phyloP scores from a whole-genome alignment of 2,113 vertebrate genomes.

The Anhinga anhinga region DNA sequence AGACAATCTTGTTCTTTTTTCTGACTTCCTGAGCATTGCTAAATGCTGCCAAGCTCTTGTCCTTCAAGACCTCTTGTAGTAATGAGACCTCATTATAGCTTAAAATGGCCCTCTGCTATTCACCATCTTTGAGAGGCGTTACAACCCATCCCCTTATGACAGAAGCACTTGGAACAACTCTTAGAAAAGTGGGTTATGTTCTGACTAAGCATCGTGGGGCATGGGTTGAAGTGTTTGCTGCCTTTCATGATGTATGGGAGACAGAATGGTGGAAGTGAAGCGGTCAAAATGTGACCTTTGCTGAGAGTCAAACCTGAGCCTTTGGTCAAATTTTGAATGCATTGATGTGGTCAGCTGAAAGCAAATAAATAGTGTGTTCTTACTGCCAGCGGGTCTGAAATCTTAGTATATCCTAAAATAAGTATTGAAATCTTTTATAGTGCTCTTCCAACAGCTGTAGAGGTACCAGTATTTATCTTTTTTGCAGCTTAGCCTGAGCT shows the following conservation, averaged over 20 bases:
- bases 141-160: background rate
- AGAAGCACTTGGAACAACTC: background rate
- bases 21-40: slow-evolving; percentile 36
- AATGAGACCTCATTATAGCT: slow-evolving; percentile 43
- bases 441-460: background rate
- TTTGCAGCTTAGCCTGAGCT: background rate
- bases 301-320: background rate
- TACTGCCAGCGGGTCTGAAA: background rate
- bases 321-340: background rate
- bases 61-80: slow-evolving; percentile 48
- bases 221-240: background rate
- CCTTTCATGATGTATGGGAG: background rate
- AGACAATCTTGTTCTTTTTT: slow-evolving; percentile 22
- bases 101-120: slow-evolving; percentile 19
- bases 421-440: background rate
- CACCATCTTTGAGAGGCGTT: background rate
- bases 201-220: background rate
- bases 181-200: background rate
- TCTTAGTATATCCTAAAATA: background rate
- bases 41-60: slow-evolving; percentile 41
- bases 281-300: background rate
- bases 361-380: background rate
- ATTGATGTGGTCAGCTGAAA: background rate
- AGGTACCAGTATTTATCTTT: background rate
- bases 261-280: background rate